Evolutionary conservation across 2,888 invertebrate species (phyloP).

Genomic region (Leptopilina syphax): DNA sequence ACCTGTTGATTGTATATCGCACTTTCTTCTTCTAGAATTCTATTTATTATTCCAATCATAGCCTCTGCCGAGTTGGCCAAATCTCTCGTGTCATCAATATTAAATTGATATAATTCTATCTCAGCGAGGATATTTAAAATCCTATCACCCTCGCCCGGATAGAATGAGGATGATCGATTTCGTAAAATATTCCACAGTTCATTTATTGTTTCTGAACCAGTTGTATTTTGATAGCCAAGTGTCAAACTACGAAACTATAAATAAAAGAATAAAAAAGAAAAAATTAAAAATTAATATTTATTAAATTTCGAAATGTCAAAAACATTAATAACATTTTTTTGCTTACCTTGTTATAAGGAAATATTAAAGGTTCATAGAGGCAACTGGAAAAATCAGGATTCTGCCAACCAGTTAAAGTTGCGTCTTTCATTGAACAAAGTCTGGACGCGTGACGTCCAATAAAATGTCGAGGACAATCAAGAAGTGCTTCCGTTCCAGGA

Average conservation of each 20-base stretch:
- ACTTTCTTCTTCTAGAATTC: constrained; percentile 82
- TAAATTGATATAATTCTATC: constrained; percentile 79
- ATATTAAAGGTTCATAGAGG: constrained; percentile 81
- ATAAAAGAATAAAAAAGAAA: neutral
- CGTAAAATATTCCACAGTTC: constrained; percentile 80
- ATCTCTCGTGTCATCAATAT: constrained; percentile 76
- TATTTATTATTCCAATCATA: constrained; percentile 82
- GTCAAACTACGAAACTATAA: constrained; percentile 79
- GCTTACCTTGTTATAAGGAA: constrained; percentile 82
- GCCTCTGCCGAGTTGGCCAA: constrained; percentile 79
- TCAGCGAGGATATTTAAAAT: constrained; percentile 80
- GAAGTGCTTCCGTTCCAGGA: constrained; percentile 84
- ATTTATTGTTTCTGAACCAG: constrained; percentile 79
- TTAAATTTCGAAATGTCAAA: neutral
- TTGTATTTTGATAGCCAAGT: constrained; percentile 83
- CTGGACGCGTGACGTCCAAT: constrained; percentile 72
- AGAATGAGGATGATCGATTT: constrained; percentile 76
- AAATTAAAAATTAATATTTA: neutral
- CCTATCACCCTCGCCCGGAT: constrained; percentile 83
- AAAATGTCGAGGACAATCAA: constrained; percentile 79
- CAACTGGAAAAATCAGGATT: constrained; percentile 87
- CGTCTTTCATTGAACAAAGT: constrained; percentile 80
- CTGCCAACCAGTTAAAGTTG: constrained; percentile 85
- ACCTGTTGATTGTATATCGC: constrained; percentile 87
- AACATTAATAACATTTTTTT: too few species aligned